Evolutionary conservation across 2,888 invertebrate genomes (phyloP).

Genomic region (Mimas tiliae): DNA sequence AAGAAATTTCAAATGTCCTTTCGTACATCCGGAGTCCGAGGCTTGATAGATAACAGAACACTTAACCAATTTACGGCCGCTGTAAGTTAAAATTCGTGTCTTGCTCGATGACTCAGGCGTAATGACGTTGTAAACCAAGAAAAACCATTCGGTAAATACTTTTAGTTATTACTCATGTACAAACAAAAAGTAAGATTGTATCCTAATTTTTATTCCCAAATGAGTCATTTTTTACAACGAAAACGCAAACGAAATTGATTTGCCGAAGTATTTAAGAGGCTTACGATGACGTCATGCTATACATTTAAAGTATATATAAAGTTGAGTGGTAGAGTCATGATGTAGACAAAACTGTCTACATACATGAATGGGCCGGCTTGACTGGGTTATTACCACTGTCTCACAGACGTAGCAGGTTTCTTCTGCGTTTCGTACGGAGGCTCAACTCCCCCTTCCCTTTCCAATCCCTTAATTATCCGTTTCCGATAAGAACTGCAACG

Average conservation of each 20-base stretch:
- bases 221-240: conserved; percentile 9
- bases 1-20: conserved; percentile 28
- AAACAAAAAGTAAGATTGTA: conserved; percentile 5
- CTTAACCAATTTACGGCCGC: conserved; percentile 53
- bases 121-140: conserved; percentile 30
- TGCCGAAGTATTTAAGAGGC: background rate
- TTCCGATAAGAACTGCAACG: no score
- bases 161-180: conserved; percentile 14
- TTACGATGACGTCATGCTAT: background rate
- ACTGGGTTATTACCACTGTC: no score
- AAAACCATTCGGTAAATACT: conserved; percentile 24
- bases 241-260: background rate
- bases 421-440: no score
- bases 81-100: conserved; percentile 34
- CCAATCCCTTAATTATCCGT: no score
- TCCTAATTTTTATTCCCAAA: background rate
- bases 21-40: conserved; percentile 20
- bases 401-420: no score
- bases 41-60: conserved; percentile 47
- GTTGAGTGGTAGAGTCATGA: no score
- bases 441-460: no score
- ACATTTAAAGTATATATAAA: no score
- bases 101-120: conserved; percentile 33
- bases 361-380: no score
- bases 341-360: no score